Evolutionary conservation across 2,888 invertebrate species (phyloP).

Genomic region (Idaea aversata): DNA sequence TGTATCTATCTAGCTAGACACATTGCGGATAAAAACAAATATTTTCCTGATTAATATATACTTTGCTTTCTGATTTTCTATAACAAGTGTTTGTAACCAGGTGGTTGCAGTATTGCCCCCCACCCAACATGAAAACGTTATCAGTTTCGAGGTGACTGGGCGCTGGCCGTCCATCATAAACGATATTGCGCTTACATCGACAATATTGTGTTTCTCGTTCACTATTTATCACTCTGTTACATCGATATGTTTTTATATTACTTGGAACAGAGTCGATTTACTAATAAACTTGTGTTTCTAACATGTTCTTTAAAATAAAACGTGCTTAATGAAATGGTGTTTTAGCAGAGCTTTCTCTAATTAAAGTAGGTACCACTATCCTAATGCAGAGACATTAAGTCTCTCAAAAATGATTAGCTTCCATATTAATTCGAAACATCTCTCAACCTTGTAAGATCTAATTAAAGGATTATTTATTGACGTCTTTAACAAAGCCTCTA

Average conservation of each 20-base stretch:
- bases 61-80: not conserved
- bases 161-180: conserved; percentile 77
- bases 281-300: not conserved
- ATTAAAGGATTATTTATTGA: no score
- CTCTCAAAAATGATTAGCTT: no score
- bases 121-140: conserved; percentile 39
- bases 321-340: no score
- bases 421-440: no score
- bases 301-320: not conserved
- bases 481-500: no score
- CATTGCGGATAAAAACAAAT: no score
- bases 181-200: conserved; percentile 75
- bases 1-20: no score
- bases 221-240: conserved; percentile 1
- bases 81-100: not conserved
- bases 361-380: no score
- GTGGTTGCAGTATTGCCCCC: conserved; percentile 38
- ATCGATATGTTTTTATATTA: not conserved
- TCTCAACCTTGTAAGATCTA: no score
- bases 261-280: not conserved
- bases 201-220: conserved; percentile 74
- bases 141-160: conserved; percentile 74
- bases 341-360: no score
- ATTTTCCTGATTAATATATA: no score
- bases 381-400: no score